phyloP scores from a whole-genome alignment of 2,113 vertebrate species.

The Notarius quadriscutis region DNA sequence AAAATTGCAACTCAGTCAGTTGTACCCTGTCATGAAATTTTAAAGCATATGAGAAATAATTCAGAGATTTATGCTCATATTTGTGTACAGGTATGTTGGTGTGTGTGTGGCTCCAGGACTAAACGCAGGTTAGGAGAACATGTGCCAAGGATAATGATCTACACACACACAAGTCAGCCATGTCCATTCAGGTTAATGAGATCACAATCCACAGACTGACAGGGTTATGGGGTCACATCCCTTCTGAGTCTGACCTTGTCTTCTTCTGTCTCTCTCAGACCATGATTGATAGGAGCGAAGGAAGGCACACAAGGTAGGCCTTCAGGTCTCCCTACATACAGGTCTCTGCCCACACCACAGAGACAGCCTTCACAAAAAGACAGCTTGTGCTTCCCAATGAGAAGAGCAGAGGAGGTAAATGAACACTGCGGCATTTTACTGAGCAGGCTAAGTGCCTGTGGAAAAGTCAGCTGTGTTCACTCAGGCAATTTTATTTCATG shows the following conservation, averaged over 20 bases:
- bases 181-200: constrained; percentile 59
- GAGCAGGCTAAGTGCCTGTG: constrained; percentile 49
- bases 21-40: neutral
- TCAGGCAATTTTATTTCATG: constrained; percentile 49
- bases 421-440: constrained; percentile 55
- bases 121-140: constrained; percentile 40
- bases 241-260: constrained; percentile 28
- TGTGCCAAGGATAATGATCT: constrained; percentile 50
- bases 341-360: constrained; percentile 1
- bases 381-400: constrained; percentile 47
- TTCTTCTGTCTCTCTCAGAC: constrained; percentile 34
- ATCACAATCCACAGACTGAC: constrained; percentile 46
- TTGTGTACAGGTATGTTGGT: neutral
- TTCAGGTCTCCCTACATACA: neutral
- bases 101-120: constrained; percentile 2
- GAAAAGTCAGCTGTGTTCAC: constrained; percentile 43
- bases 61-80: neutral
- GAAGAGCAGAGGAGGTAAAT: constrained; percentile 52
- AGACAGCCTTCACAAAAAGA: constrained; percentile 53
- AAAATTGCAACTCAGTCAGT: neutral
- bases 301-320: constrained; percentile 30
- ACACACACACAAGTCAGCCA: constrained; percentile 42
- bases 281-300: constrained; percentile 36
- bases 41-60: neutral
- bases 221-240: constrained; percentile 36